Conservation (phyloP, 2,797 vertebrate genomes). For the Lepilemur ruficaudatus region DNA sequence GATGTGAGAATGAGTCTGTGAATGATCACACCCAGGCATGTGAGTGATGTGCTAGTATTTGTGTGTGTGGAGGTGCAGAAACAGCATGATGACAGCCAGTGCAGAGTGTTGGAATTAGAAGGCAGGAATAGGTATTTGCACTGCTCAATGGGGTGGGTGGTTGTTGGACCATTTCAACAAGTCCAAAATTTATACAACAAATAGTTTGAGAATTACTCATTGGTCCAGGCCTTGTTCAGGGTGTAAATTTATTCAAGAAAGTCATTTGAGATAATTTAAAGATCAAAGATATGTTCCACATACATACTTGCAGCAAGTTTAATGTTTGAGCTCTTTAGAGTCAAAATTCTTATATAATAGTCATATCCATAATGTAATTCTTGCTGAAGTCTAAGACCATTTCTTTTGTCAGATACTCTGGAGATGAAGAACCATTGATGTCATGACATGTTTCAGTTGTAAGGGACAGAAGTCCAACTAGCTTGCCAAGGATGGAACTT, state of each 20-base stretch:
- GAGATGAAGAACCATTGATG: not conserved
- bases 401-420: not conserved
- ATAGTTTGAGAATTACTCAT: not conserved
- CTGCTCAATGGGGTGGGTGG: not conserved
- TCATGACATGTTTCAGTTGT: not conserved
- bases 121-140: not conserved
- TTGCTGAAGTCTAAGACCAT: not conserved
- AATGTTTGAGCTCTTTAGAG: not conserved
- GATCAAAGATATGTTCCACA: not conserved
- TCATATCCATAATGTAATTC: not conserved
- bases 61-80: not conserved
- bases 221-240: not conserved
- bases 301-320: not conserved
- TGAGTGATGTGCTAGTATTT: not conserved
- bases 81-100: not conserved
- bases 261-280: not conserved
- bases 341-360: not conserved
- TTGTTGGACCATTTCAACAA: not conserved
- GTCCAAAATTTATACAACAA: not conserved
- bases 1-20: not conserved
- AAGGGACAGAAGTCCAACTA: not conserved
- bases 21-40: not conserved
- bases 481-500: not conserved
- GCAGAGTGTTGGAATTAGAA: not conserved
- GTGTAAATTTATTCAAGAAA: not conserved